phyloP scores from a whole-genome alignment of 2,113 vertebrate species.

The Nestor notabilis region DNA sequence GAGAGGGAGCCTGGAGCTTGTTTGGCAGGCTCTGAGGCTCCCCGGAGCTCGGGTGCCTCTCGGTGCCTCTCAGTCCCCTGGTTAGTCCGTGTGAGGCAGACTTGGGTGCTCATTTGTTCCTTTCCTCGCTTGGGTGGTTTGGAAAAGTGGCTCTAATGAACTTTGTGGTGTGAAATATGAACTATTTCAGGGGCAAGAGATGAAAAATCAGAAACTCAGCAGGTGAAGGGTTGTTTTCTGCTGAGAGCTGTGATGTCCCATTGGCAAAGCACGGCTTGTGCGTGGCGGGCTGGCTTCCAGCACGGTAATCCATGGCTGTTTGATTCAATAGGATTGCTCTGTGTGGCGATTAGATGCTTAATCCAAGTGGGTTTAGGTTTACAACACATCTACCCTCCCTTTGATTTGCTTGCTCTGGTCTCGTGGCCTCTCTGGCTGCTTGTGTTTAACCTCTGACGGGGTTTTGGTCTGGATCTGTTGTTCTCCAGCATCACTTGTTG shows the following conservation, averaged over 20 bases:
- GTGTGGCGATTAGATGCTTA: background rate
- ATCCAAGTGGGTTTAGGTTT: background rate
- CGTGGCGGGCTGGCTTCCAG: background rate
- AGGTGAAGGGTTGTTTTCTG: background rate
- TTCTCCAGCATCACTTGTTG: background rate
- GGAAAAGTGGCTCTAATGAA: background rate
- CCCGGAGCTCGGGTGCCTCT: rapidly evolving
- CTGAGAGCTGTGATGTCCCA: rapidly evolving
- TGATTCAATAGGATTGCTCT: background rate
- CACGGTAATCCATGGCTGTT: background rate
- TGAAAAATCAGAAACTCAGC: background rate
- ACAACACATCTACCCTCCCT: background rate
- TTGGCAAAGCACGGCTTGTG: background rate
- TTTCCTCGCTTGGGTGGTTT: background rate
- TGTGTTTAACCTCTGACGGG: background rate
- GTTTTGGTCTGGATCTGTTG: background rate
- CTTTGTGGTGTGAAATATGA: background rate
- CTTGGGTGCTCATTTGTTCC: background rate
- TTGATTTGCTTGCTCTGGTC: background rate
- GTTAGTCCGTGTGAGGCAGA: background rate
- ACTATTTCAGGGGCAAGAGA: background rate
- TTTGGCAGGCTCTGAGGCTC: background rate
- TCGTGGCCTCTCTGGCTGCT: background rate
- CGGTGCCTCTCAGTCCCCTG: background rate
- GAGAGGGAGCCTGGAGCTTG: background rate